Evolutionary conservation across 2,797 vertebrate genomes (phyloP).

Genomic region (Cheirogaleus major): DNA sequence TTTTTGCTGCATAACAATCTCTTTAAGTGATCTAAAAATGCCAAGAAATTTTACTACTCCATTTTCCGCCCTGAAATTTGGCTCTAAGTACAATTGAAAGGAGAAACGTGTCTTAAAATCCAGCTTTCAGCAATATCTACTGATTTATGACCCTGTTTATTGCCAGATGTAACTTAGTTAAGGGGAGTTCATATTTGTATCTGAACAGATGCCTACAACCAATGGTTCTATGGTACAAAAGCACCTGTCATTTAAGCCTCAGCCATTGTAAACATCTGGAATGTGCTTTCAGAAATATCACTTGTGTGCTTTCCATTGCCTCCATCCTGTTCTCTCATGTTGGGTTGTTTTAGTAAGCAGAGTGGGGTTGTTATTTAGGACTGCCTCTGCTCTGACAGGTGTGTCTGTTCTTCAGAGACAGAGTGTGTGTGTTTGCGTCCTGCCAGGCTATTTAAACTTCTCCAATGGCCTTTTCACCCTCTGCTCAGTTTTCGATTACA

Average conservation of each 20-base stretch:
- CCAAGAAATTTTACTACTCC: constrained; percentile 60
- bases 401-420: not conserved
- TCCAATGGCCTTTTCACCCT: not conserved
- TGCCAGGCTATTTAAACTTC: not conserved
- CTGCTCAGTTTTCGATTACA: not conserved
- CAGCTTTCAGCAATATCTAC: constrained; percentile 57
- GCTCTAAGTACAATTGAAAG: constrained; percentile 60
- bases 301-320: not conserved
- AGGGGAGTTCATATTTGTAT: constrained; percentile 39
- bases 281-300: not conserved
- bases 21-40: constrained; percentile 78
- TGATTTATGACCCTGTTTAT: not conserved
- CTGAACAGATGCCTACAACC: not conserved
- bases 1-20: constrained; percentile 65
- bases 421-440: not conserved
- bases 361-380: not conserved
- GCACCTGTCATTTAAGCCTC: not conserved
- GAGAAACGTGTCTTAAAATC: constrained; percentile 61
- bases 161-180: constrained; percentile 50
- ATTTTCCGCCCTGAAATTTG: not conserved
- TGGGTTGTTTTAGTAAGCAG: not conserved
- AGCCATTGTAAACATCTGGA: not conserved
- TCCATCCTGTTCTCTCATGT: not conserved
- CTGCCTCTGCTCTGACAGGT: not conserved
- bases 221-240: not conserved